Percentiles rank a stretch among this genome's conserved stretches.
These are phyloP conservation scores for Nephrotoma appendiculata DNA, from an alignment of 2,888 invertebrate species.

Conservation along the genomic window DNA sequence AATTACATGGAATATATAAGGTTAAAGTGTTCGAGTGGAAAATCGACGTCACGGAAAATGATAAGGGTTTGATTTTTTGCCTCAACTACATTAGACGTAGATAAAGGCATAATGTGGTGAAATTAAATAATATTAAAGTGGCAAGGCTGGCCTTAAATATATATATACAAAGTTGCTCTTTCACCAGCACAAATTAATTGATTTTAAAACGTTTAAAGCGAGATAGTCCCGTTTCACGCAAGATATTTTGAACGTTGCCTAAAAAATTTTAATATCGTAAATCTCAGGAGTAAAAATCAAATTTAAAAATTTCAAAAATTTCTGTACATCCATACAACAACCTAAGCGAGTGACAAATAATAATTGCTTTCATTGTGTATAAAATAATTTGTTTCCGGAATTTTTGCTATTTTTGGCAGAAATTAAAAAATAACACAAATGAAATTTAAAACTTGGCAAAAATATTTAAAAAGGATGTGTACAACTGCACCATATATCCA, in stretches of 20 bases:
- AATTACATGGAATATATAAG: not conserved
- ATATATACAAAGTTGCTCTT: not conserved
- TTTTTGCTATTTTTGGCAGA: not conserved
- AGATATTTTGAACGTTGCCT: not conserved
- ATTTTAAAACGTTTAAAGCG: not conserved
- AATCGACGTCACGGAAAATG: not conserved
- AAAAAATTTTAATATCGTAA: not conserved
- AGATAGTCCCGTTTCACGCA: not conserved
- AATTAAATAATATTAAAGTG: not conserved
- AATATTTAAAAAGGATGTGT: no score
- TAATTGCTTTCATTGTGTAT: not conserved
- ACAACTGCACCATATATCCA: no score
- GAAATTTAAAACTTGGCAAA: no score
- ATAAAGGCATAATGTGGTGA: not conserved
- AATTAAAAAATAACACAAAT: not conserved
- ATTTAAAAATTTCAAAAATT: not conserved
- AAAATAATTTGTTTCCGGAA: not conserved
- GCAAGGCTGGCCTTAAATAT: not conserved
- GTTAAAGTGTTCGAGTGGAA: not conserved
- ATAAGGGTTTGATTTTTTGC: not conserved
- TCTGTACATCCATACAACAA: not conserved
- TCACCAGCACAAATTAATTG: not conserved
- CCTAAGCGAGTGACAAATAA: not conserved
- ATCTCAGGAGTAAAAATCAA: not conserved
- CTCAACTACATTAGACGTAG: not conserved